phyloP scores from a whole-genome alignment of 1,140 invertebrate species.

The Drosophila parabipectinata region DNA sequence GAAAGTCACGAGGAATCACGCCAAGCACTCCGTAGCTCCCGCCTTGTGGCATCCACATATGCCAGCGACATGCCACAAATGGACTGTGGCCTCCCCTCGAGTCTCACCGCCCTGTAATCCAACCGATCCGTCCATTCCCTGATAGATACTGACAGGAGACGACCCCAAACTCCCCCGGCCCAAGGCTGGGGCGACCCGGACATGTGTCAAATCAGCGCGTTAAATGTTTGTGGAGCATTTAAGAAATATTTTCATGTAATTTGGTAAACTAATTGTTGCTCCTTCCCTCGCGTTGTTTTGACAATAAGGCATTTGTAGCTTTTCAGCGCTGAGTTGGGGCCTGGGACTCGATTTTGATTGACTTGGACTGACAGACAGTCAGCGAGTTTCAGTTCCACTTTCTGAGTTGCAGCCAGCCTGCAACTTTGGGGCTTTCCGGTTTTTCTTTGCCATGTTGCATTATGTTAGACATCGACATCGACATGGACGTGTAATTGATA shows the following conservation, averaged over 20 bases:
- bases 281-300: slow-evolving; percentile 61
- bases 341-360: slow-evolving; percentile 58
- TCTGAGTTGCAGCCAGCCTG: slow-evolving; percentile 4
- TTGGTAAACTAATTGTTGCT: slow-evolving; percentile 83
- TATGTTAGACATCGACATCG: slow-evolving; percentile 60
- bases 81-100: slow-evolving; percentile 51
- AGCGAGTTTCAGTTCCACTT: slow-evolving; percentile 22
- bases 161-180: slow-evolving; percentile 32
- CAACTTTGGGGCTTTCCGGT: slow-evolving; percentile 64
- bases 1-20: slow-evolving; percentile 20
- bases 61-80: slow-evolving; percentile 77
- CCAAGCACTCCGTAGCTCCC: slow-evolving; percentile 1
- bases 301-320: slow-evolving; percentile 83
- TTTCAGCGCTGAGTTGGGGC: slow-evolving; percentile 63
- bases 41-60: slow-evolving; percentile 31
- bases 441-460: slow-evolving; percentile 61
- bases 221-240: slow-evolving; percentile 77
- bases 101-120: slow-evolving; percentile 1
- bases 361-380: slow-evolving; percentile 67
- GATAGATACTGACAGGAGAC: slow-evolving; percentile 36
- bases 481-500: slow-evolving; percentile 77
- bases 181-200: slow-evolving; percentile 19
- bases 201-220: slow-evolving; percentile 66
- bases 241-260: slow-evolving; percentile 83
- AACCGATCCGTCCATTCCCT: slow-evolving; percentile 27